These are phyloP conservation scores for Melipona bicolor DNA, from an alignment of 2,888 invertebrate species.

Conservation along the genomic window DNA sequence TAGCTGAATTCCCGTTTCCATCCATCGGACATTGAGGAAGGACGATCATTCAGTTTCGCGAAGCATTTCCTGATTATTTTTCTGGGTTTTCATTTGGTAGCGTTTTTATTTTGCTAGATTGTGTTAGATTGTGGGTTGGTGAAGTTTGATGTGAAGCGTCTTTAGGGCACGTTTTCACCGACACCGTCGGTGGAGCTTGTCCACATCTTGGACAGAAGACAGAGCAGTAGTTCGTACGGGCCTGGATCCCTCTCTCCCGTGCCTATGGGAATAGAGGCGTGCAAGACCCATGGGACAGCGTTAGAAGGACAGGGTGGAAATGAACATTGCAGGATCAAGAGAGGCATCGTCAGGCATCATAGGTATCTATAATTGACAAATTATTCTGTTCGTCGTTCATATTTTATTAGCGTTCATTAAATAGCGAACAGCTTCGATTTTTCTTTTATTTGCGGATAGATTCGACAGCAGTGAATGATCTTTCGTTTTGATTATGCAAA, in stretches of 20 bases:
- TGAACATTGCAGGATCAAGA: slow-evolving; percentile 82
- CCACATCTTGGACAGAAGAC: slow-evolving; percentile 81
- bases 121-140: not conserved
- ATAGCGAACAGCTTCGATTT: not conserved
- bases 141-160: slow-evolving; percentile 15
- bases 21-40: not conserved
- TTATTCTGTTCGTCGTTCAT: not conserved
- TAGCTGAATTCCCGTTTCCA: not conserved
- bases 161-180: slow-evolving; percentile 82
- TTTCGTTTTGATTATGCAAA: not conserved
- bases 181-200: slow-evolving; percentile 83
- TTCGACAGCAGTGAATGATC: not conserved
- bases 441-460: not conserved
- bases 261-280: slow-evolving; percentile 81
- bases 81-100: not conserved
- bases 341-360: slow-evolving; percentile 83
- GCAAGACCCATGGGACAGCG: slow-evolving; percentile 82
- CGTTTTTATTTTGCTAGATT: not conserved
- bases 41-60: not conserved
- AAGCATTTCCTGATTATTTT: not conserved
- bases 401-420: not conserved
- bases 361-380: slow-evolving; percentile 74
- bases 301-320: slow-evolving; percentile 78
- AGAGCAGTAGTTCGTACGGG: slow-evolving; percentile 81
- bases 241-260: slow-evolving; percentile 82